Percentiles rank a stretch among this genome's conserved stretches.
phyloP scores from a whole-genome alignment of 2,888 invertebrate genomes.

The Therioaphis trifolii region DNA sequence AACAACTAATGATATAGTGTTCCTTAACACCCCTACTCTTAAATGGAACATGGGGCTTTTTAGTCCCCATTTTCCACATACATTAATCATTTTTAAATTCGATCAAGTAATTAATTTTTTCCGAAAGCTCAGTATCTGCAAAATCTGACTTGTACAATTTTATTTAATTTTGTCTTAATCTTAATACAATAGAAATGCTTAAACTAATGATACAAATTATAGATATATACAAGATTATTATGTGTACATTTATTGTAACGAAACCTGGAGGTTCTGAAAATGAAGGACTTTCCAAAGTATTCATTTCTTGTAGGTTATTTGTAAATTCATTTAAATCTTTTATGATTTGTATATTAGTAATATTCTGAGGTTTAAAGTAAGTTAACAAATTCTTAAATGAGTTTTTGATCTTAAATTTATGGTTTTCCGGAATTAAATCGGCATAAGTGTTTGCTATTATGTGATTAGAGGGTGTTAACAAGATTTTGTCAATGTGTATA shows the following conservation, averaged over 20 bases:
- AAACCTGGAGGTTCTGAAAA: neutral
- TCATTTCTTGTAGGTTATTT: neutral
- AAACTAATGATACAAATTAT: too few species aligned
- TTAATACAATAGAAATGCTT: too few species aligned
- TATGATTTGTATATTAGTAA: neutral
- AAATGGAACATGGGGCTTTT: too few species aligned
- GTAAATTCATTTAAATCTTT: neutral
- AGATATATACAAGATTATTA: neutral
- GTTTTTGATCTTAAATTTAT: neutral
- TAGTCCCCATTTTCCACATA: too few species aligned
- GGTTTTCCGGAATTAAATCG: slow-evolving; percentile 8
- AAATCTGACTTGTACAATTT: too few species aligned
- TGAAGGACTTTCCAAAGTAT: neutral
- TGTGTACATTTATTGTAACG: neutral
- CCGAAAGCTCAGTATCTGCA: too few species aligned
- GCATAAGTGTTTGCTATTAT: neutral
- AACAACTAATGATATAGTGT: too few species aligned
- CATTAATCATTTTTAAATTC: too few species aligned
- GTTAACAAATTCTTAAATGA: neutral
- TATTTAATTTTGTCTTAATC: too few species aligned
- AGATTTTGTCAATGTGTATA: neutral
- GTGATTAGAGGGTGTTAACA: neutral
- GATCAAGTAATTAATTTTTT: too few species aligned
- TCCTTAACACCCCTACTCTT: too few species aligned
- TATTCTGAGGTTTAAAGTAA: neutral